Evolutionary conservation across 2,113 vertebrate species (phyloP).

Genomic region (Paraplagusia blochii): DNA sequence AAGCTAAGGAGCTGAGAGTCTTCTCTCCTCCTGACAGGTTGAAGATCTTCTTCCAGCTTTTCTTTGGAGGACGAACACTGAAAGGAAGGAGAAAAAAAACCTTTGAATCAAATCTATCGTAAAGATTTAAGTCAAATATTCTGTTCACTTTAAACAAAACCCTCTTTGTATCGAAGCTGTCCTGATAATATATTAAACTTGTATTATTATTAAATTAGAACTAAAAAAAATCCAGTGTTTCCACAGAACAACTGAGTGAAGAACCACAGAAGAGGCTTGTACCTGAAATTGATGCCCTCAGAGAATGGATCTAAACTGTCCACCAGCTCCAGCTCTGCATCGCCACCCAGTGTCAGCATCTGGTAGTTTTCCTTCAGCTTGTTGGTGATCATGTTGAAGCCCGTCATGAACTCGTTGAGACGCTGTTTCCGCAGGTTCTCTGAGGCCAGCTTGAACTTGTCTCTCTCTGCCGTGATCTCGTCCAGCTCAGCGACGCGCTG

Average conservation of each 20-base stretch:
- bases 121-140: too few species aligned
- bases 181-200: too few species aligned
- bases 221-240: too few species aligned
- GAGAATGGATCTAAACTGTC: conserved; percentile 98
- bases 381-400: conserved; percentile 94
- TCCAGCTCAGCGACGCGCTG: conserved; percentile 90
- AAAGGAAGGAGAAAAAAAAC: neutral
- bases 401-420: conserved; percentile 96
- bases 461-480: conserved; percentile 85
- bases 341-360: conserved; percentile 95
- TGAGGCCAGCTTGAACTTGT: conserved; percentile 84
- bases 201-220: too few species aligned
- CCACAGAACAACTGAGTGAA: too few species aligned
- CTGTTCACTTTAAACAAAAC: too few species aligned
- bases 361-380: conserved; percentile 99
- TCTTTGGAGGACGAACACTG: conserved; percentile 96
- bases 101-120: too few species aligned
- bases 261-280: conserved; percentile 8
- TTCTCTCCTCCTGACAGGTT: conserved; percentile 98
- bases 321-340: conserved; percentile 94
- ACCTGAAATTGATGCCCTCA: conserved; percentile 98
- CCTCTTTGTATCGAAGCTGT: too few species aligned
- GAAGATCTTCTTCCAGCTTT: conserved; percentile 99
- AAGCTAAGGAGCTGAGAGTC: conserved; percentile 92
- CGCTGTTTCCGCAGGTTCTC: conserved; percentile 90